Evolutionary conservation across 2,113 vertebrate genomes (phyloP), one percentile per base, ranked within the genome.

Genomic region (Chloropsis hardwickii): DNA sequence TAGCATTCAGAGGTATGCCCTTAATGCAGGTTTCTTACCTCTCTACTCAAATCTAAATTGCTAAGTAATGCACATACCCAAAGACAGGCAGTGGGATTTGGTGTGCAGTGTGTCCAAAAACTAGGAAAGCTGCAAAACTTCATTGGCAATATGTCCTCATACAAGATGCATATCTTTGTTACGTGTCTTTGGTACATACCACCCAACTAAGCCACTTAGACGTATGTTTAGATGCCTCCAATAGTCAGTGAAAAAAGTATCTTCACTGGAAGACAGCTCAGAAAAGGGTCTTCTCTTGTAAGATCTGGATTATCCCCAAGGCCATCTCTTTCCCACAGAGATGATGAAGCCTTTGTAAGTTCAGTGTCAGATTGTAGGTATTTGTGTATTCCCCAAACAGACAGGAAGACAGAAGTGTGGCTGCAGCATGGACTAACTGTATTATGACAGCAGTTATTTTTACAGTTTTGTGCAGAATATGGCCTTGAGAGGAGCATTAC

Each of bases 221-320:
- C 0, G 0, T 31, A 6, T 12, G 4, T 13, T 67, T 9, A 6
- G 13, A 31, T 95, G 23, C 22, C 14, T 61, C 19, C 13, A 14
- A 16, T 9, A 11, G 28, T 56, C 54, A 73, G 16, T 29, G 28
- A 45, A 58, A 61, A 50, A 82, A 48, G 19, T 2, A 1, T 48
- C 16, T 24, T 79, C 19, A 62, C 35, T 3, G 5, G 16, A 64
- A 72, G 19, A 48, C 35, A 65, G 11, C 40, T 57, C n/a, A 65
- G 58, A 33, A 86, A 48, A 90, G 12, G 8, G 9, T 16, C 17
- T 64, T 29, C 48, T 53, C 48, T 48, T 71, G 6, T 62, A 72
- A 61, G 2, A 16, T 72, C 42, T 77, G 33, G 62, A 73, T 70
- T 83, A 54, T 1, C 5, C 6, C 25, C 37, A 39, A 29, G 56